These are phyloP conservation scores for Aplocera efformata DNA, from an alignment of 2,888 invertebrate genomes.

Conservation along the genomic window DNA sequence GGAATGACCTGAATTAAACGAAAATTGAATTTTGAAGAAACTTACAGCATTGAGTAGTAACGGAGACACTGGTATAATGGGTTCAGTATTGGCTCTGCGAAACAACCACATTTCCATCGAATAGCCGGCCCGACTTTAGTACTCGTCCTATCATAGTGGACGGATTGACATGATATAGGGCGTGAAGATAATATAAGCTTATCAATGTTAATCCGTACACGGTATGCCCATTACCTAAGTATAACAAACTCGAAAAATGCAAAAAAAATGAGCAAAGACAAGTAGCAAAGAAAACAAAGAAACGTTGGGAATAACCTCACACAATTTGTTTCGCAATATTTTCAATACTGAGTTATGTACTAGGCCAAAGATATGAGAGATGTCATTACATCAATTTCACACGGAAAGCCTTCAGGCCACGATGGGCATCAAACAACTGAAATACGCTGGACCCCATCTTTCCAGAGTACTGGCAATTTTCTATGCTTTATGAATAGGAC, in stretches of 20 bases:
- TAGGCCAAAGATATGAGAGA: no score
- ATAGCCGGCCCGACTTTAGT: constrained; percentile 8
- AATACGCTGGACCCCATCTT: no score
- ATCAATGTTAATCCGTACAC: constrained; percentile 46
- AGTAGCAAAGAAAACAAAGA: no score
- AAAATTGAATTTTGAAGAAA: constrained; percentile 3
- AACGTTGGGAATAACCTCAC: no score
- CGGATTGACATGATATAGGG: constrained; percentile 16
- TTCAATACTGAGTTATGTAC: no score
- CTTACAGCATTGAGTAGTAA: constrained; percentile 44
- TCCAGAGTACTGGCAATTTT: no score
- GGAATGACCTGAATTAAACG: neutral
- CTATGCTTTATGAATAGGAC: no score
- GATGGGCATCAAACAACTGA: no score
- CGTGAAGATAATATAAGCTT: constrained; percentile 26
- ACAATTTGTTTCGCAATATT: no score
- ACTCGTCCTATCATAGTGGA: constrained; percentile 24
- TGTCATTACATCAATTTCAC: no score
- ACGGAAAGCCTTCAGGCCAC: no score
- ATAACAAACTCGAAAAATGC: constrained; percentile 30
- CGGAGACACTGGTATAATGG: constrained; percentile 41
- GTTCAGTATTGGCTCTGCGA: constrained; percentile 52
- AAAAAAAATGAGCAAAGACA: no score
- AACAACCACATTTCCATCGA: constrained; percentile 54
- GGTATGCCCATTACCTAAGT: constrained; percentile 51